phyloP scores from a whole-genome alignment of 1,140 invertebrate genomes.

The Neodiprion fabricii region DNA sequence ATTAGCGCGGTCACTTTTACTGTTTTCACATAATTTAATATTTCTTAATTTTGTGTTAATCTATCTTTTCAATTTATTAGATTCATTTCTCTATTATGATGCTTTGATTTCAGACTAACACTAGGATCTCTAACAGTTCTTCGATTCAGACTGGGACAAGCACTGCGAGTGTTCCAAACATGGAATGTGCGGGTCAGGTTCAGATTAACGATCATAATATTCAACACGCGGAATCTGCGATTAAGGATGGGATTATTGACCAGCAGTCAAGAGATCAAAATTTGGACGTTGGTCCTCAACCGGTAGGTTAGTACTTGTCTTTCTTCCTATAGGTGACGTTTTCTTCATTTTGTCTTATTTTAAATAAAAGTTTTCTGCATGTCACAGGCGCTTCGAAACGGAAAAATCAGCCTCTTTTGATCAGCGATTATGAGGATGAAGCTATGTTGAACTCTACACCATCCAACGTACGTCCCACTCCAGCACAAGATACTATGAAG shows the following conservation, averaged over 20 bases:
- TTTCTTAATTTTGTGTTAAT: slow-evolving; percentile 19
- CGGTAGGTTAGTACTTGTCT: slow-evolving; percentile 12
- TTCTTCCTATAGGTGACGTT: neutral
- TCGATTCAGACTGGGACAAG: slow-evolving; percentile 5
- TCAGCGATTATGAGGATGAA: too few species aligned
- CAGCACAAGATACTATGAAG: too few species aligned
- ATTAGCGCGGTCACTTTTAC: slow-evolving; percentile 9
- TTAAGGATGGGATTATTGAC: neutral
- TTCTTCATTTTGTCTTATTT: too few species aligned
- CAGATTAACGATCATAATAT: too few species aligned
- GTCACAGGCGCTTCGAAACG: too few species aligned
- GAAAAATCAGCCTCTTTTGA: too few species aligned
- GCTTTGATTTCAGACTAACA: neutral
- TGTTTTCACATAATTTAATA: slow-evolving; percentile 14
- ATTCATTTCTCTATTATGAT: neutral
- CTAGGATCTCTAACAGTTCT: neutral
- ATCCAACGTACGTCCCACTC: too few species aligned
- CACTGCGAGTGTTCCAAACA: neutral
- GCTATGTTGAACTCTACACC: too few species aligned
- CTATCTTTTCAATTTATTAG: slow-evolving; percentile 16
- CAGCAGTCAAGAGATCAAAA: neutral
- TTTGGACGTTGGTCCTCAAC: neutral
- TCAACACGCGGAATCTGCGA: too few species aligned
- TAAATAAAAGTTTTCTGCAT: too few species aligned
- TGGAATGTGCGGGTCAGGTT: too few species aligned